Percentiles rank a stretch among this genome's conserved stretches.
Conservation (phyloP, 1,140 invertebrate genomes). For the Chymomyza costata region DNA sequence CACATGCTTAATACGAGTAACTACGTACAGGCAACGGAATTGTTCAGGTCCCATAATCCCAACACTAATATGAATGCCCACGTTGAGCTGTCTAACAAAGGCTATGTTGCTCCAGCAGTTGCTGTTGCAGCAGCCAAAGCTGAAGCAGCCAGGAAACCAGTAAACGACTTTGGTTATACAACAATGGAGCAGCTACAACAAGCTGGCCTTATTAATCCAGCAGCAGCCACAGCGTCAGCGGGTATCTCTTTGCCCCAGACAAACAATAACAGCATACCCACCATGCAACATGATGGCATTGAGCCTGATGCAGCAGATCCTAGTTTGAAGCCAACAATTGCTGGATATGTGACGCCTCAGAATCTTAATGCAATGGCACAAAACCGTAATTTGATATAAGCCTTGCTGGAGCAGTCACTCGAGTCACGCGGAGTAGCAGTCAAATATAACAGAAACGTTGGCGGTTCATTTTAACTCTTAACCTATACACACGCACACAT, state of each 20-base stretch:
- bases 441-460: no score
- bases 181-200: slow-evolving; percentile 57
- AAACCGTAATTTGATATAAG: slow-evolving; percentile 41
- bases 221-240: slow-evolving; percentile 4
- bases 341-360: slow-evolving; percentile 57
- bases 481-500: not conserved
- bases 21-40: slow-evolving; percentile 50
- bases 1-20: slow-evolving; percentile 49
- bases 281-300: not conserved
- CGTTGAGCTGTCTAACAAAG: no score
- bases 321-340: slow-evolving; percentile 38
- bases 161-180: slow-evolving; percentile 44
- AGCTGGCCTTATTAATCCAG: slow-evolving; percentile 42
- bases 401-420: no score
- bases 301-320: not conserved
- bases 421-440: no score
- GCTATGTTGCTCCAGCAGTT: slow-evolving; percentile 22
- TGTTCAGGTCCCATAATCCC: no score
- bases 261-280: no score
- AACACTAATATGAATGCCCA: no score
- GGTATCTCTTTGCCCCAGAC: not conserved
- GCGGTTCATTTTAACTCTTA: no score
- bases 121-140: not conserved
- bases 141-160: not conserved
- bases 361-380: slow-evolving; percentile 55